Conservation (phyloP, 2,113 vertebrate species). For the Chelonoidis abingdonii region DNA sequence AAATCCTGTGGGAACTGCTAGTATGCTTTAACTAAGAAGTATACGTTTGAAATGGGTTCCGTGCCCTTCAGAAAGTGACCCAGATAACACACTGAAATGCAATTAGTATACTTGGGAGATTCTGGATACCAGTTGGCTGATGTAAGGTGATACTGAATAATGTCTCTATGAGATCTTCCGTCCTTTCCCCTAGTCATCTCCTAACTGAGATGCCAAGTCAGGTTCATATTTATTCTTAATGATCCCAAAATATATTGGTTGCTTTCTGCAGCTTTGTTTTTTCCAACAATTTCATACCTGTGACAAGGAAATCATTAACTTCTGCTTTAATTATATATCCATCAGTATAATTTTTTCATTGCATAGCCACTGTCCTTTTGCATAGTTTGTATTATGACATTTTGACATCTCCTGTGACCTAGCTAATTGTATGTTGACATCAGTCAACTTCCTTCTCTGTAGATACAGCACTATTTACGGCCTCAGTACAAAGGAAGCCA, state of each 20-base stretch:
- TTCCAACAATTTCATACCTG: background rate
- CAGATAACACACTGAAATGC: background rate
- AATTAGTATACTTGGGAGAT: background rate
- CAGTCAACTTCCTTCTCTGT: background rate
- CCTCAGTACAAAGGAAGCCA: background rate
- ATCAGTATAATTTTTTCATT: background rate
- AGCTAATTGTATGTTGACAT: background rate
- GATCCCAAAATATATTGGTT: background rate
- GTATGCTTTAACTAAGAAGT: background rate
- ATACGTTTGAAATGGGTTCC: background rate
- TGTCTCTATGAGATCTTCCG: background rate
- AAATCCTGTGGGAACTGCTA: background rate
- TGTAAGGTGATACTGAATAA: background rate
- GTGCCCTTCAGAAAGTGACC: background rate
- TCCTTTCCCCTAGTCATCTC: background rate
- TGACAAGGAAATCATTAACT: background rate
- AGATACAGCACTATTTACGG: background rate
- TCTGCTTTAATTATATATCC: background rate
- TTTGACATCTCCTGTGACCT: background rate
- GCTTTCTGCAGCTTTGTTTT: background rate
- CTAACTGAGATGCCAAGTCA: background rate
- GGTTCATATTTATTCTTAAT: background rate
- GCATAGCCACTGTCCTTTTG: background rate
- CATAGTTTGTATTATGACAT: background rate
- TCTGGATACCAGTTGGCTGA: background rate